Evolutionary conservation across 2,888 invertebrate species (phyloP).

Genomic region (Phaonia tiefii): DNA sequence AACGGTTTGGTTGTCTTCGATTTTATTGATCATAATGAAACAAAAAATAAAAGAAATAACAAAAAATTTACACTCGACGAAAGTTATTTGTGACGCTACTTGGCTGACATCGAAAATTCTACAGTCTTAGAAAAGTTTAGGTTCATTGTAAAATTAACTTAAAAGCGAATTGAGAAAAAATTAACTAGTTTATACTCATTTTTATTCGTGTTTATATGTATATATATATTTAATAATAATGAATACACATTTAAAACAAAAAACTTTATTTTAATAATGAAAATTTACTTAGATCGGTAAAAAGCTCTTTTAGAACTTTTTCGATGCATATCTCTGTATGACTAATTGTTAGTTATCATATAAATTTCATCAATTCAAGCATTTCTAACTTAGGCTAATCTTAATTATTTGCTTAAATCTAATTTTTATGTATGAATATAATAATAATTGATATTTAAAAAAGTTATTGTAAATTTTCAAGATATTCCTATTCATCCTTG

Average conservation of each 20-base stretch:
- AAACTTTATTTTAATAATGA: conserved; percentile 45
- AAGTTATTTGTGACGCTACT: not conserved
- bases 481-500: too few relatives aligned
- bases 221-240: conserved; percentile 34
- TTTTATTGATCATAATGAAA: conserved; percentile 28
- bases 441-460: too few relatives aligned
- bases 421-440: too few relatives aligned
- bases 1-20: conserved; percentile 64
- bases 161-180: too few relatives aligned
- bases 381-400: too few relatives aligned
- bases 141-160: not conserved
- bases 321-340: not conserved
- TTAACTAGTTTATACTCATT: conserved; percentile 77
- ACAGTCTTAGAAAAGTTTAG: conserved; percentile 18
- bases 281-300: not conserved
- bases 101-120: conserved; percentile 9
- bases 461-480: too few relatives aligned
- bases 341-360: not conserved
- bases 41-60: conserved; percentile 33
- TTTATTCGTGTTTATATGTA: conserved; percentile 41
- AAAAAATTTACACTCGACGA: not conserved
- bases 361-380: too few relatives aligned
- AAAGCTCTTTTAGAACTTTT: conserved; percentile 54
- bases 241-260: conserved; percentile 52
- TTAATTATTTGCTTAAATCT: too few relatives aligned